Percentiles rank a stretch among this genome's conserved stretches.
Evolutionary conservation across 2,888 invertebrate genomes (phyloP).

Genomic region (Furcula furcula): DNA sequence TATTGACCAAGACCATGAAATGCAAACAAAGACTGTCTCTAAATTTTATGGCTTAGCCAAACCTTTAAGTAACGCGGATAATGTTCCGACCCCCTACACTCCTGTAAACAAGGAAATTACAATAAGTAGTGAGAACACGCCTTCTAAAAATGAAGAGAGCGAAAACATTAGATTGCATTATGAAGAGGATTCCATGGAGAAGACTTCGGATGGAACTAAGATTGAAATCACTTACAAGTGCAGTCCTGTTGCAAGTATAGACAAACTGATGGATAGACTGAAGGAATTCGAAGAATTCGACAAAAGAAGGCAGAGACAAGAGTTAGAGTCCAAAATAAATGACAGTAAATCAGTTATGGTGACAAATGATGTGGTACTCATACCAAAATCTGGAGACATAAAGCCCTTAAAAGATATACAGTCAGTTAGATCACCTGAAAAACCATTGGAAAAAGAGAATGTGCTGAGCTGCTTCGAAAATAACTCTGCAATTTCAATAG

Average conservation of each 20-base stretch:
- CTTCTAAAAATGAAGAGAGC: conserved; percentile 68
- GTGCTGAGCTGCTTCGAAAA: conserved; percentile 77
- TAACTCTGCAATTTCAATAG: conserved; percentile 77
- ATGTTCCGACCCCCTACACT: conserved; percentile 51
- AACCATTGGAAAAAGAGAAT: conserved; percentile 70
- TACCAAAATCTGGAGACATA: conserved; percentile 73
- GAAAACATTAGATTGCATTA: conserved; percentile 73
- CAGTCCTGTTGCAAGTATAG: conserved; percentile 68
- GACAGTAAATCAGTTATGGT: conserved; percentile 72
- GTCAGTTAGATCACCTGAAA: conserved; percentile 68
- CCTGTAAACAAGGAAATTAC: conserved; percentile 60
- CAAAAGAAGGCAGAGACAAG: conserved; percentile 69
- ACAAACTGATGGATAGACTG: conserved; percentile 74
- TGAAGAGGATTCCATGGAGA: conserved; percentile 68
- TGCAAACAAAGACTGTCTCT: conserved; percentile 56
- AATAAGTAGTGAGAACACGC: conserved; percentile 57
- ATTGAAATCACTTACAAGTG: conserved; percentile 64
- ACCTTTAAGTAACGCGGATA: conserved; percentile 56
- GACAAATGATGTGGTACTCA: conserved; percentile 72
- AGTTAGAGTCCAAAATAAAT: conserved; percentile 59
- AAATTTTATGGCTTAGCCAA: conserved; percentile 67
- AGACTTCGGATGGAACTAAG: conserved; percentile 52
- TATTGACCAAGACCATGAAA: conserved; percentile 59
- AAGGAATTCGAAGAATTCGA: conserved; percentile 77
- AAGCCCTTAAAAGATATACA: conserved; percentile 73